Conservation (phyloP, 2,888 invertebrate species). For the Subacronicta megacephala region DNA sequence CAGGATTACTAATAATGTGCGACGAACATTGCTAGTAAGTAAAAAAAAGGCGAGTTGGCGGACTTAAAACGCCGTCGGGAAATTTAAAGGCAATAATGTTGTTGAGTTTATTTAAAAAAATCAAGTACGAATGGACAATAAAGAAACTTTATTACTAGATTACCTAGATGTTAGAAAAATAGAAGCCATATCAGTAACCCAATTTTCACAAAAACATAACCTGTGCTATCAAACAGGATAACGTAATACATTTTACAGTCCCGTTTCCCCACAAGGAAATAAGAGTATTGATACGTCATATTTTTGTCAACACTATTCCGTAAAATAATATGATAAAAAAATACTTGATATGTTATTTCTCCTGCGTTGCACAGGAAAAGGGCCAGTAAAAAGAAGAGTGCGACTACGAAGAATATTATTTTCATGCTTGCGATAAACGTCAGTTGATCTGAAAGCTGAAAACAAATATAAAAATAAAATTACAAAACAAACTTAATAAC, state of each 20-base stretch:
- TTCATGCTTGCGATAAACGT: slow-evolving; percentile 74
- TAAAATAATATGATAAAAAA: slow-evolving; percentile 19
- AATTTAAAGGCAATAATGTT: too few species aligned
- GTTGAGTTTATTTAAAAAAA: too few species aligned
- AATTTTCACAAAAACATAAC: slow-evolving; percentile 14
- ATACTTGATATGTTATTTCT: slow-evolving; percentile 84
- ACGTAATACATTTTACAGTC: slow-evolving; percentile 13
- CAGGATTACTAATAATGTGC: too few species aligned
- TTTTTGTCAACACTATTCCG: slow-evolving; percentile 16
- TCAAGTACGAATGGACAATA: background rate
- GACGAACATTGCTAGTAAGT: too few species aligned
- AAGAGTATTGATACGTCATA: slow-evolving; percentile 12
- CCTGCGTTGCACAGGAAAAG: slow-evolving; percentile 84
- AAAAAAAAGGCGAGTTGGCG: too few species aligned
- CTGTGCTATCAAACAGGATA: slow-evolving; percentile 19
- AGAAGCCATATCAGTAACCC: slow-evolving; percentile 1
- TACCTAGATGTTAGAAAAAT: slow-evolving; percentile 1
- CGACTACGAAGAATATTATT: slow-evolving; percentile 76
- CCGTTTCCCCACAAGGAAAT: slow-evolving; percentile 15
- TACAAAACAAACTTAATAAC: background rate
- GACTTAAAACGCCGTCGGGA: too few species aligned
- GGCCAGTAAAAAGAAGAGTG: slow-evolving; percentile 78
- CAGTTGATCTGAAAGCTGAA: slow-evolving; percentile 76
- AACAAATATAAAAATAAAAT: slow-evolving; percentile 34
- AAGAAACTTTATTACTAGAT: background rate